Conservation (phyloP, 2,797 vertebrate genomes). For the Amazonetta brasiliensis region DNA sequence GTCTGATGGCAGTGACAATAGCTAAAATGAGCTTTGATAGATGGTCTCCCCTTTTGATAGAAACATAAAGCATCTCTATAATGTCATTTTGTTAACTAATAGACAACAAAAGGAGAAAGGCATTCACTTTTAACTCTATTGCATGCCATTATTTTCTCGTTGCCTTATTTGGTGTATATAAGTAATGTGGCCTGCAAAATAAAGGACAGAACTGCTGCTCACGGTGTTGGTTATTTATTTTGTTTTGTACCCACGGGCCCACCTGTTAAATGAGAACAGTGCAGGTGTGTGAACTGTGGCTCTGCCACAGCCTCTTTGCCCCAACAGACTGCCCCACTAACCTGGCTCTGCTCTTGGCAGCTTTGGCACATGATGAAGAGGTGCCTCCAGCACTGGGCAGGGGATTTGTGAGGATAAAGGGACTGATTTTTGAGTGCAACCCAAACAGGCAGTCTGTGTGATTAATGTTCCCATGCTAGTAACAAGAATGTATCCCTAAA, state of each 20-base stretch:
- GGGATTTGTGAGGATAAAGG: background rate
- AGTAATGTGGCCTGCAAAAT: background rate
- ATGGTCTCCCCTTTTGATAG: slow-evolving; percentile 58
- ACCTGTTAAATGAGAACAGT: background rate
- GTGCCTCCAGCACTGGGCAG: background rate
- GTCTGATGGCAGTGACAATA: slow-evolving; percentile 50
- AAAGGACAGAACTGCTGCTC: background rate
- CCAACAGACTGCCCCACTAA: background rate
- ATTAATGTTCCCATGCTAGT: background rate
- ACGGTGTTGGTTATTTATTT: background rate
- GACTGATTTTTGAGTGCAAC: background rate
- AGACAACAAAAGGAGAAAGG: slow-evolving; percentile 59
- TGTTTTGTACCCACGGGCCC: background rate
- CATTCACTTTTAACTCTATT: slow-evolving; percentile 50
- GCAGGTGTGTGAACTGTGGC: background rate
- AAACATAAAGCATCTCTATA: slow-evolving; percentile 61
- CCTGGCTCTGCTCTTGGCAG: background rate
- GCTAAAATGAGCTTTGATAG: slow-evolving; percentile 65
- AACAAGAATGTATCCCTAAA: background rate
- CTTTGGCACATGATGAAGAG: background rate
- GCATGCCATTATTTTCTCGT: slow-evolving; percentile 42
- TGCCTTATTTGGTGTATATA: background rate
- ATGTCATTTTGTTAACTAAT: slow-evolving; percentile 62
- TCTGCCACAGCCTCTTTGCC: background rate
- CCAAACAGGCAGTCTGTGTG: background rate